Base-by-base conservation (phyloP, 2,113 vertebrate species). In the Channa argus region DNA sequence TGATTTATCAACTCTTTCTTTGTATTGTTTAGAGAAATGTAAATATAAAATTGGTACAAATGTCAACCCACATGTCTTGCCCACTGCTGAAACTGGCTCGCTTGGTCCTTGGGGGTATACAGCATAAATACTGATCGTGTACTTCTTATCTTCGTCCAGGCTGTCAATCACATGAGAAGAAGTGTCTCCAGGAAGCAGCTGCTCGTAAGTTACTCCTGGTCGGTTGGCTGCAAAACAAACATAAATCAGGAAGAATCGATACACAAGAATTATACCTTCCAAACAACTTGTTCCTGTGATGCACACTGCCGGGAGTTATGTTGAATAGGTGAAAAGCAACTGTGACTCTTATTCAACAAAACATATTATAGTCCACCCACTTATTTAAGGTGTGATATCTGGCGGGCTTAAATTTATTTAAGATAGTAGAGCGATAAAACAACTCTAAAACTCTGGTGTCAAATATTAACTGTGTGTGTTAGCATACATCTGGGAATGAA, bases 101-200 rank as follows among this genome's bases (percentile, higher is more conserved):
- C 95, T 97, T 0, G 84, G 88, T 1, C 96, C 96, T 81, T 96
- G 88, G 0, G 92, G 93, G 38, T 95, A 95, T 62, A 95, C 56
- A 0, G 95, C 91, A 0, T 93, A 96, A 84, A 97, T 95, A 87
- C 90, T 95, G 91, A 96, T 59, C 5, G 67, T 94, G 85, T 97
- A 97, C 8, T 95, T 94, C 80, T 87, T 93, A 13, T 96, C 95
- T 75, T 96, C 95, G 67, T 96, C 92, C 82, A 97, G 74, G 81
- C 94, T 94, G 64, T 96, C 94, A 82, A 97, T 94, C 73, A 95
- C 53, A 2, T 96, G 95, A 75, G 95, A 96, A 7, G 94, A 96
- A 61, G 83, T 53, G 0, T 96, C 95, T 0, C 92, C 91, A 4
- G 14, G 72, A 56, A 97, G 90, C 69, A 94, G 86, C 80, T 94